These are phyloP conservation scores for Listrodromus nycthemerus DNA, from an alignment of 2,888 invertebrate species.

Conservation along the genomic window DNA sequence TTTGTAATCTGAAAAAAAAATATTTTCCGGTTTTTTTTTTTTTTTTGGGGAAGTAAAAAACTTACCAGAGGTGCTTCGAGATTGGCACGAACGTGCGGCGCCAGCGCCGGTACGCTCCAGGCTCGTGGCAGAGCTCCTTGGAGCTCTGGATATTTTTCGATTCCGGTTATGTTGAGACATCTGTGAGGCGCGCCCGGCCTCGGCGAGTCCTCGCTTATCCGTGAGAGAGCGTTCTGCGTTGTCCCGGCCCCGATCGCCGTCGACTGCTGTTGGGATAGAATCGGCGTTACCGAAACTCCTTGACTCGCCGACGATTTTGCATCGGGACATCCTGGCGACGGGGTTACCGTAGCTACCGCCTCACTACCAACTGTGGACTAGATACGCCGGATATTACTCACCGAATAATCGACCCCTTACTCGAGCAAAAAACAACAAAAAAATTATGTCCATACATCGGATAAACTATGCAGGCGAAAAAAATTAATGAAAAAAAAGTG, in stretches of 20 bases:
- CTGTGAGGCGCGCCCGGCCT: constrained; percentile 81
- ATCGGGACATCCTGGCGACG: constrained; percentile 73
- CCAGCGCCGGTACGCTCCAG: constrained; percentile 91
- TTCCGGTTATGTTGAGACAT: constrained; percentile 92
- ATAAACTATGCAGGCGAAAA: constrained; percentile 12
- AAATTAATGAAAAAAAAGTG: constrained; percentile 16
- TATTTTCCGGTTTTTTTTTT: too few relatives aligned
- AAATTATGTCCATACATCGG: background rate
- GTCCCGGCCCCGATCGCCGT: constrained; percentile 50
- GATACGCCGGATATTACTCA: constrained; percentile 67
- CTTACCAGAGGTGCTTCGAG: constrained; percentile 90
- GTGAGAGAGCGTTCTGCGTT: constrained; percentile 80
- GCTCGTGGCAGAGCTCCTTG: constrained; percentile 89
- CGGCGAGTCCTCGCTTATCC: constrained; percentile 86
- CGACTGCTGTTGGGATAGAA: constrained; percentile 74
- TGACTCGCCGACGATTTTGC: constrained; percentile 73
- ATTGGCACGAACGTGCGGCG: constrained; percentile 86
- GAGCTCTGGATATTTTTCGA: constrained; percentile 91
- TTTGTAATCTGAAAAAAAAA: too few relatives aligned
- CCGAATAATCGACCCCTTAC: constrained; percentile 6
- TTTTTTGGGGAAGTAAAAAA: constrained; percentile 25
- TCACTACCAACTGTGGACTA: constrained; percentile 79
- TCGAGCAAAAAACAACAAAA: constrained; percentile 1
- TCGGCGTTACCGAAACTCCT: constrained; percentile 71
- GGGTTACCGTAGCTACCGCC: constrained; percentile 70